Evolutionary conservation across 1,140 invertebrate genomes (phyloP).

Genomic region (Psilanteris sp.): DNA sequence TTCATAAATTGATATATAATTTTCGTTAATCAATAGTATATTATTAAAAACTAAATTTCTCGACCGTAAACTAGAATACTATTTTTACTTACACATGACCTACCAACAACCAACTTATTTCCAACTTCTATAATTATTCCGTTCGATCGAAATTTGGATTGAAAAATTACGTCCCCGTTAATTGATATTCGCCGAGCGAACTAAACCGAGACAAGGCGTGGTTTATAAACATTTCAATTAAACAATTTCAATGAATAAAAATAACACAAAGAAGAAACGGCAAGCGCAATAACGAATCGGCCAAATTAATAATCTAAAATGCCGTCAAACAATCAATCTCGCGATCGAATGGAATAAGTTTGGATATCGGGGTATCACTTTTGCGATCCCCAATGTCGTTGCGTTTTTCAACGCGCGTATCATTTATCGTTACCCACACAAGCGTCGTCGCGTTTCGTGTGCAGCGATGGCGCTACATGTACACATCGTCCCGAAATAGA

Average conservation of each 20-base stretch:
- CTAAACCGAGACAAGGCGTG: too few species aligned
- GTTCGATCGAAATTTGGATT: neutral
- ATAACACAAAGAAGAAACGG: neutral
- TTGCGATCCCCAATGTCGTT: constrained; percentile 9
- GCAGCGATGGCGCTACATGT: constrained; percentile 26
- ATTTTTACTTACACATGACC: constrained; percentile 26
- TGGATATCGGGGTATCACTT: constrained; percentile 9
- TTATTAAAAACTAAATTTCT: constrained; percentile 1
- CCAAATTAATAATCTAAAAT: too few species aligned
- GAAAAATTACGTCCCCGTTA: too few species aligned
- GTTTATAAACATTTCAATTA: too few species aligned
- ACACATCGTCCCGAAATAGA: constrained; percentile 67
- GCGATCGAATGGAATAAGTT: too few species aligned
- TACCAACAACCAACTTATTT: constrained; percentile 6
- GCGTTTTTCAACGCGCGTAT: constrained; percentile 5
- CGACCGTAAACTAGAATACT: constrained; percentile 10
- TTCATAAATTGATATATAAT: constrained; percentile 3
- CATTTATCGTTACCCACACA: neutral
- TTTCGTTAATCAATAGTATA: too few species aligned
- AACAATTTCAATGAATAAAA: neutral
- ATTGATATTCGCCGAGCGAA: too few species aligned
- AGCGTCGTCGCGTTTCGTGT: constrained; percentile 4
- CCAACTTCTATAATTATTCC: constrained; percentile 11
- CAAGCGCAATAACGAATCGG: neutral
- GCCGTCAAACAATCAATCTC: too few species aligned